Evolutionary conservation across 1,140 invertebrate genomes (phyloP), one percentile per base, ranked within the genome.

Genomic region (Luehdorfia chinensis): DNA sequence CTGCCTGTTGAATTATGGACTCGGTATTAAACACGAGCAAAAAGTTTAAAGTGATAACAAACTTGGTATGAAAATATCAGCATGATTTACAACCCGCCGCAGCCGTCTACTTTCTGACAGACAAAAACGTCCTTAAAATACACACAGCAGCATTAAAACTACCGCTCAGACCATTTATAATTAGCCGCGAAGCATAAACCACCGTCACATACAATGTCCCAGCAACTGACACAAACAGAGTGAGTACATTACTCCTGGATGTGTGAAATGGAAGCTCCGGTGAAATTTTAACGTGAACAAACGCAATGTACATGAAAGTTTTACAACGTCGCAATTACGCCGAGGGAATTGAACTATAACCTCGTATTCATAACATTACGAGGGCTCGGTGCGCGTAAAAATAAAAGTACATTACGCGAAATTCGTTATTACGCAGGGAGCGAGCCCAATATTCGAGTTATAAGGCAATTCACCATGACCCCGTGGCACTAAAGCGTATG

Each of bases 341-440:
- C 34, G 34, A 43, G 43, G 50, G 50, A 51, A 51, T 51, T 51
- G 50, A 51, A 45, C 45, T 31, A 48, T 59, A 59, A 59, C 46
- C 44, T 23, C 37, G 33, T 50, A 47, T 59, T 50, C 46, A 52
- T n/a, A n/a, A n/a, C 50, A 45, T 47, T 41, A 52, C 50, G 50
- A 52, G 34, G 43, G 43, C 43, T 46, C 43, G 43, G 50, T 46
- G 43, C 18, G 50, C 34, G 43, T 52, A 47, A 39, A n/a, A 46
- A 52, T 47, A 45, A 45, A 47, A 36, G 44, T 37, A 37, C 34
- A 19, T 37, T 37, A 37, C 34, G n/a, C 34, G 18, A 37, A 37
- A 37, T 37, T 37, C 34, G 34, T 37, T 37, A 37, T 37, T 37
- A 37, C 34, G 34, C 21, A 11, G 34, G 18, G 18, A 37, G 34